Percentiles rank a stretch among this genome's conserved stretches.
Conservation (phyloP, 2,888 invertebrate species). For the Lacanobia oleracea region DNA sequence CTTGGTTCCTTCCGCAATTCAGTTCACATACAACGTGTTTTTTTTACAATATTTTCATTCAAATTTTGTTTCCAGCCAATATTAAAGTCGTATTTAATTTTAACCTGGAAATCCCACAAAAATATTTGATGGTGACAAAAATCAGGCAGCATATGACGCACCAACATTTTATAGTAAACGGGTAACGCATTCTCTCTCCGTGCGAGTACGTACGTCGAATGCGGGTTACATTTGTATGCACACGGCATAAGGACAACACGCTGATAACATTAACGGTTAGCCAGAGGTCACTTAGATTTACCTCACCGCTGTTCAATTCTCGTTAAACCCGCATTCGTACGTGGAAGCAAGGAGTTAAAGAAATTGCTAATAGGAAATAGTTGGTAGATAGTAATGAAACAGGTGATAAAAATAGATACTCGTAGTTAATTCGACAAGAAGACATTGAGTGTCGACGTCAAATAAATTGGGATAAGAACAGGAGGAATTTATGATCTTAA, state of each 20-base stretch:
- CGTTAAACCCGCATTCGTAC: conserved; percentile 63
- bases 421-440: no score
- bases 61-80: no score
- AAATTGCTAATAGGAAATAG: conserved; percentile 36
- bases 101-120: no score
- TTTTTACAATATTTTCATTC: no score
- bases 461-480: no score
- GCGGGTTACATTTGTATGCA: conserved; percentile 70
- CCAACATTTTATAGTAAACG: conserved; percentile 17
- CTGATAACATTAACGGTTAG: conserved; percentile 63
- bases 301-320: conserved; percentile 59
- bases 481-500: no score
- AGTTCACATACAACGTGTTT: not conserved
- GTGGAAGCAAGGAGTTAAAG: conserved; percentile 35
- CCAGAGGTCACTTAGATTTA: conserved; percentile 67
- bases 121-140: no score
- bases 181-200: conserved; percentile 37
- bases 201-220: conserved; percentile 29
- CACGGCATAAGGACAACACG: conserved; percentile 60
- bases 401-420: no score
- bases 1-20: not conserved
- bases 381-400: not conserved
- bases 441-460: no score
- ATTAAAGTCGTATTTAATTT: no score
- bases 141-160: conserved; percentile 22